Evolutionary conservation across 2,797 vertebrate genomes (phyloP).

Genomic region (Nyctibius grandis): DNA sequence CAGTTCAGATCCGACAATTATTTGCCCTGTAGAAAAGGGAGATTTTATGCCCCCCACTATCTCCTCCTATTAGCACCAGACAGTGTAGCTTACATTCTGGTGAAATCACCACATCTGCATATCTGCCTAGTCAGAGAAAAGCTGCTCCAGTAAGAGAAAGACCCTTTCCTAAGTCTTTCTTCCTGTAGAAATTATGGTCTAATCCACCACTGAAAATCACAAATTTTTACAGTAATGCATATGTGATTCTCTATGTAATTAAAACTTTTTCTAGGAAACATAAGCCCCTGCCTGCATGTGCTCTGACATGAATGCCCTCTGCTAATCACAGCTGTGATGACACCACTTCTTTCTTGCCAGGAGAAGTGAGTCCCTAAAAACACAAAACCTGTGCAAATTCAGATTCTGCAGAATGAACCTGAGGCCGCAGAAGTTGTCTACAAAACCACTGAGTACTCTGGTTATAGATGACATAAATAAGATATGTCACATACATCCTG

Average conservation of each 20-base stretch:
- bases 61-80: not conserved
- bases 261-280: not conserved
- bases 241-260: not conserved
- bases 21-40: not conserved
- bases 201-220: not conserved
- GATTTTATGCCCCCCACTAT: not conserved
- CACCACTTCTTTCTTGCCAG: not conserved
- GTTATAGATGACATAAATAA: not conserved
- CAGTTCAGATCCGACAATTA: not conserved
- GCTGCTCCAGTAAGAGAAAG: not conserved
- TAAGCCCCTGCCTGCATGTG: not conserved
- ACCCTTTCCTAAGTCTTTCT: not conserved
- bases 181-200: not conserved
- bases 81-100: not conserved
- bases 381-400: not conserved
- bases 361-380: not conserved
- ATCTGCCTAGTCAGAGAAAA: not conserved
- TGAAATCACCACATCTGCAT: fast-evolving
- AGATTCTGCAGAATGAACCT: not conserved
- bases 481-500: not conserved
- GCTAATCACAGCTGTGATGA: not conserved
- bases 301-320: not conserved
- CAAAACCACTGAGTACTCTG: not conserved
- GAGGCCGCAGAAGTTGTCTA: not conserved
- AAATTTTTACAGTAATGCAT: not conserved